These are phyloP conservation scores for Kuschelorhynchus macadamiae DNA, from an alignment of 2,888 invertebrate species.

Conservation along the genomic window DNA sequence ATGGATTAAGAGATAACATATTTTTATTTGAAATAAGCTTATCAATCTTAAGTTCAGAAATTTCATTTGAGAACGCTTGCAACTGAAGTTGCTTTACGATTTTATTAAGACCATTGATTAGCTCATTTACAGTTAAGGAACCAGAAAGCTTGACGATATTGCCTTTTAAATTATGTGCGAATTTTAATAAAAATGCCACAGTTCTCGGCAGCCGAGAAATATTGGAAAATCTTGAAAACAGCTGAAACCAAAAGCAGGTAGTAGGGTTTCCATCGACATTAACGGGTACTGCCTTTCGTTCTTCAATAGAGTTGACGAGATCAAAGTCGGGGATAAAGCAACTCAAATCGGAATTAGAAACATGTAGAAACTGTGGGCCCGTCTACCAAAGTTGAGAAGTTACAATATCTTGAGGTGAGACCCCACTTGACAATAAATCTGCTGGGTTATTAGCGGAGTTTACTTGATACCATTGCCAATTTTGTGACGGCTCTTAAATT, in stretches of 20 bases:
- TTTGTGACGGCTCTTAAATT: constrained; percentile 38
- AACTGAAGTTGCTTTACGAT: constrained; percentile 25
- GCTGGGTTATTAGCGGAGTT: constrained; percentile 39
- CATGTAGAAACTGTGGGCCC: constrained; percentile 17
- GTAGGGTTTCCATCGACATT: no score
- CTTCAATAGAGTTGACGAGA: no score
- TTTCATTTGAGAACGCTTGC: constrained; percentile 21
- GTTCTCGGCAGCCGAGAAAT: constrained; percentile 9
- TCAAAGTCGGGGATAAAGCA: no score
- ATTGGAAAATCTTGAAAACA: constrained; percentile 10
- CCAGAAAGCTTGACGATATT: not conserved
- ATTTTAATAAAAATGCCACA: constrained; percentile 16
- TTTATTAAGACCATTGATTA: not conserved
- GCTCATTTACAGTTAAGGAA: constrained; percentile 15
- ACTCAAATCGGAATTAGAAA: no score
- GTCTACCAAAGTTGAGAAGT: constrained; percentile 14
- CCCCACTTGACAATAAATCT: constrained; percentile 27
- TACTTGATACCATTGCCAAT: constrained; percentile 39
- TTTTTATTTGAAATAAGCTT: constrained; percentile 14
- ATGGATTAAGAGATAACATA: constrained; percentile 39
- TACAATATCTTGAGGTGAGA: constrained; percentile 11
- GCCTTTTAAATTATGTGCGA: constrained; percentile 5
- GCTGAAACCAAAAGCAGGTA: no score
- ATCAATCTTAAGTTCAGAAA: constrained; percentile 12
- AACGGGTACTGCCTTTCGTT: no score